Evolutionary conservation across 2,888 invertebrate species (phyloP).

Genomic region (Drosophila demipolita): DNA sequence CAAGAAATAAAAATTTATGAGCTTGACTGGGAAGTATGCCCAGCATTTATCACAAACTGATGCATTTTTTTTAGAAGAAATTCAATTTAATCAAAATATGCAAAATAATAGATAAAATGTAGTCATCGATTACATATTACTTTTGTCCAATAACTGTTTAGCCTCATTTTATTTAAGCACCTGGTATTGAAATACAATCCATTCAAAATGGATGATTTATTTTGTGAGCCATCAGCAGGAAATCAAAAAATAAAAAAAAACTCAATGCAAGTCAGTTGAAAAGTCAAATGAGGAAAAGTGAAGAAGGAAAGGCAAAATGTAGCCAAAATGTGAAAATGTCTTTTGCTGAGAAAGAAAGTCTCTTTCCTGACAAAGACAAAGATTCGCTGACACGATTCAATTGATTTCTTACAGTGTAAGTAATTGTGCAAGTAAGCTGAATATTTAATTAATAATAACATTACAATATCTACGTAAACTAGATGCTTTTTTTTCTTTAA

Average conservation of each 20-base stretch:
- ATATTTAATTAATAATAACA: background rate
- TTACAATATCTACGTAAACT: background rate
- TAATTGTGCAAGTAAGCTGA: background rate
- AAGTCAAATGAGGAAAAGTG: conserved; percentile 2
- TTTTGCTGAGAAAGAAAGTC: background rate
- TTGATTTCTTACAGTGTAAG: conserved; percentile 16
- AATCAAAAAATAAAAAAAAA: conserved; percentile 28
- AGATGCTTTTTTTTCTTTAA: background rate
- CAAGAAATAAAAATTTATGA: background rate
- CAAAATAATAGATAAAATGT: background rate
- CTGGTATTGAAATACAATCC: conserved; percentile 4
- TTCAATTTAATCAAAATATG: background rate
- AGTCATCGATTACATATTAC: background rate
- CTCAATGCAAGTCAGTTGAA: conserved; percentile 19
- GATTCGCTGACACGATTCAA: conserved; percentile 1
- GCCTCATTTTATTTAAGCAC: background rate
- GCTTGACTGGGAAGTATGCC: background rate
- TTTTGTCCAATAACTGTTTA: background rate
- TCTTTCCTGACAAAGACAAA: background rate
- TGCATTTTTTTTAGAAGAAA: background rate
- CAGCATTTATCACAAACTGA: background rate
- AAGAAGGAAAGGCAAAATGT: background rate
- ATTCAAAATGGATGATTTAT: conserved; percentile 25
- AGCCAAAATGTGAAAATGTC: conserved; percentile 26
- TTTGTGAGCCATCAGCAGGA: conserved; percentile 43